Percentiles rank a stretch among this genome's conserved stretches.
Evolutionary conservation across 2,113 vertebrate species (phyloP).

Genomic region (Zonotrichia leucophrys): DNA sequence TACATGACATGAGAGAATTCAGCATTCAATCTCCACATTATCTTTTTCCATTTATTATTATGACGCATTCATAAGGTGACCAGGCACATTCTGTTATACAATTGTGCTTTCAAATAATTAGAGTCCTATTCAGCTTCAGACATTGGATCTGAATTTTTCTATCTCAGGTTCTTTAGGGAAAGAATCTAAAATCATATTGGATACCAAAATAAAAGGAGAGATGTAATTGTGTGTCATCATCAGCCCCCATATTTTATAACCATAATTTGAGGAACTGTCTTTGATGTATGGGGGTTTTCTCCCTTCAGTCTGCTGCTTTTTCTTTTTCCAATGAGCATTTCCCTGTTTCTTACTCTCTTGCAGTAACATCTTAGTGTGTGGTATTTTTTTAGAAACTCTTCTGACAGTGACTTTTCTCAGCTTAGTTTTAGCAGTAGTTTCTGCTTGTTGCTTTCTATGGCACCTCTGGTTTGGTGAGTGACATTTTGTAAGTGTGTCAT

Average conservation of each 20-base stretch:
- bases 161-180: neutral
- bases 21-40: neutral
- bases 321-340: neutral
- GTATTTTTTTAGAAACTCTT: neutral
- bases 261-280: neutral
- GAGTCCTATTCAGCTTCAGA: neutral
- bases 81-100: neutral
- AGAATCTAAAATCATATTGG: neutral
- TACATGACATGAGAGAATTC: neutral
- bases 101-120: neutral
- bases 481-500: neutral
- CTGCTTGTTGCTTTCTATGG: neutral
- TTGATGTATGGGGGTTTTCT: fast-evolving
- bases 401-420: neutral
- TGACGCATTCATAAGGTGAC: neutral
- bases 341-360: neutral
- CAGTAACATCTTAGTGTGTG: neutral
- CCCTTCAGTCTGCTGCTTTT: neutral
- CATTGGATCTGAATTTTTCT: neutral
- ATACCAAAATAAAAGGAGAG: neutral
- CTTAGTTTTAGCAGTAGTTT: neutral
- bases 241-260: neutral
- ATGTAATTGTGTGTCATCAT: fast-evolving
- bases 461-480: neutral
- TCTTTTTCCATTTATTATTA: neutral